Percentiles rank a stretch among this genome's conserved stretches.
These are phyloP conservation scores for Propithecus perrieri DNA, from an alignment of 2,797 vertebrate genomes.

Conservation along the genomic window DNA sequence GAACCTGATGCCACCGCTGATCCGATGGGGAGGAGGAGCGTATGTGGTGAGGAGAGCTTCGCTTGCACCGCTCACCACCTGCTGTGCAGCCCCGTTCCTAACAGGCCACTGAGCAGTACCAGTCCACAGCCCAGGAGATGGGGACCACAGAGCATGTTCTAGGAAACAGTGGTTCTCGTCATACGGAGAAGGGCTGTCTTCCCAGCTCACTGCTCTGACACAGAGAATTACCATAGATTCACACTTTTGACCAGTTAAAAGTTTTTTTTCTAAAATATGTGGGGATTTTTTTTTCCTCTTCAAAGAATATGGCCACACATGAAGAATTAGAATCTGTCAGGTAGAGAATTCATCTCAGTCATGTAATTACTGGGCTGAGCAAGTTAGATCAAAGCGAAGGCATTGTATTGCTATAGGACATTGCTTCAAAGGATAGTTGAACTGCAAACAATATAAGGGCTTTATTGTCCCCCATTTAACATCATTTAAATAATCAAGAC, in stretches of 20 bases:
- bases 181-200: constrained; percentile 64
- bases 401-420: constrained; percentile 72
- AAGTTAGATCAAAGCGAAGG: constrained; percentile 81
- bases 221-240: constrained; percentile 78
- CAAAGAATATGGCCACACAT: constrained; percentile 82
- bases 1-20: too few species aligned
- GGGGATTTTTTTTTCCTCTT: constrained; percentile 60
- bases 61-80: too few species aligned
- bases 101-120: too few species aligned
- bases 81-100: too few species aligned
- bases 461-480: constrained; percentile 45
- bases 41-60: too few species aligned
- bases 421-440: constrained; percentile 60
- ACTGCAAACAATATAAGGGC: constrained; percentile 64
- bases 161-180: constrained; percentile 54
- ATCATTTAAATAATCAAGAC: constrained; percentile 79
- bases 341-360: constrained; percentile 80
- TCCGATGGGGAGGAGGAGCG: too few species aligned
- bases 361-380: constrained; percentile 80
- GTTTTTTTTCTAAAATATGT: constrained; percentile 78
- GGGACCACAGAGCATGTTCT: background rate
- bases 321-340: constrained; percentile 82
- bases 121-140: too few species aligned
- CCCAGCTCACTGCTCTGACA: constrained; percentile 76
- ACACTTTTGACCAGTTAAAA: constrained; percentile 83